These are phyloP conservation scores for Drosophila bocqueti DNA, from an alignment of 1,140 invertebrate genomes.

Conservation along the genomic window DNA sequence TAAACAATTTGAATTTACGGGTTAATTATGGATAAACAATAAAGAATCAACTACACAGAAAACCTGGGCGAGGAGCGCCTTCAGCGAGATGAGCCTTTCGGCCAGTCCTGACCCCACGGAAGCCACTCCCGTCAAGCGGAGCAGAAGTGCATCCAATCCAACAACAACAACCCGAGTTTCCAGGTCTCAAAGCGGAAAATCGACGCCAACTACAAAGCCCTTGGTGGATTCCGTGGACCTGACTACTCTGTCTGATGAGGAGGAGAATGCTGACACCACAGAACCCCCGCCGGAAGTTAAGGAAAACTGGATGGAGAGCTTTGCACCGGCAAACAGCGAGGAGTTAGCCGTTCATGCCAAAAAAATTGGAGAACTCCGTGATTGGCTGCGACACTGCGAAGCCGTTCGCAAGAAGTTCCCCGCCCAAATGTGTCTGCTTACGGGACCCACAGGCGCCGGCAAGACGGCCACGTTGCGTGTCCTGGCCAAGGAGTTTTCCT, in stretches of 20 bases:
- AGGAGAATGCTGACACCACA: not conserved
- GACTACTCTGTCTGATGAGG: constrained; percentile 17
- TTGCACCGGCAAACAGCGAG: constrained; percentile 86
- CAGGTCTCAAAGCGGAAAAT: constrained; percentile 10
- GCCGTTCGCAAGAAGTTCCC: constrained; percentile 80
- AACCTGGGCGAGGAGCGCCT: constrained; percentile 61
- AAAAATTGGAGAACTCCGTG: constrained; percentile 88
- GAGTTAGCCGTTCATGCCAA: constrained; percentile 88
- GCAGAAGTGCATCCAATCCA: constrained; percentile 34
- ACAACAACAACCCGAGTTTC: constrained; percentile 6
- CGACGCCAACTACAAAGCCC: not conserved
- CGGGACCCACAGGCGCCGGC: constrained; percentile 90
- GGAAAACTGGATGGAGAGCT: constrained; percentile 86
- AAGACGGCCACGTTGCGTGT: constrained; percentile 89
- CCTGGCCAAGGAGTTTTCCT: constrained; percentile 87
- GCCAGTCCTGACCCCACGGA: constrained; percentile 6
- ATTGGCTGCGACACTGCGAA: constrained; percentile 86
- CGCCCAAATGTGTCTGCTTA: constrained; percentile 88
- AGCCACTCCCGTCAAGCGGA: constrained; percentile 40
- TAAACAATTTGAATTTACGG: constrained; percentile 61
- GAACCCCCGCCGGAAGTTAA: constrained; percentile 4
- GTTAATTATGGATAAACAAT: not conserved
- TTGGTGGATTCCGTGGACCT: constrained; percentile 48
- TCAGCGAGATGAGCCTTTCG: constrained; percentile 51
- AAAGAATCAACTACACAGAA: constrained; percentile 34